Evolutionary conservation across 2,888 invertebrate species (phyloP), one percentile per base, ranked within the genome.

Genomic region (Sesia apiformis): DNA sequence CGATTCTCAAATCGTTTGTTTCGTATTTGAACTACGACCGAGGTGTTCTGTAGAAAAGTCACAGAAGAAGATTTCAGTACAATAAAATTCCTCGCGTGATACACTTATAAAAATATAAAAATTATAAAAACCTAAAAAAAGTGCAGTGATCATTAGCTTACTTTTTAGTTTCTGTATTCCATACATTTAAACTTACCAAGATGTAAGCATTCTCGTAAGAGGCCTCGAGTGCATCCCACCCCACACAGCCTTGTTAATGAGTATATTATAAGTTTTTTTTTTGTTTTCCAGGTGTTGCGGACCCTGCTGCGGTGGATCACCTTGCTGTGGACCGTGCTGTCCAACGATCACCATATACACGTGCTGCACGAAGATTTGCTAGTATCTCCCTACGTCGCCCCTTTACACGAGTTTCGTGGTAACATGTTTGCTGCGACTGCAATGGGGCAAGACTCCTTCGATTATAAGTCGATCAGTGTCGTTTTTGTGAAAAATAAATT

Each of bases 311-410:
- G 39, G 82, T 66, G 81, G 82, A 63, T n/a, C n/a, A n/a, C 62
- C 64, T 52, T 62, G 59, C 57, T 59, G 63, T 56, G 59, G 73
- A 40, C 67, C 71, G 40, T 68, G 81, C 65, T 83, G 84, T 62
- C 85, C 85, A 0, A 69, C 67, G 60, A 85, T 86, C 57, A 86
- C 84, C 1, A 85, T 86, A 60, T 82, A 85, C 72, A 84, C 84
- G 42, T 84, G 85, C 66, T 86, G 84, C 68, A 86, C 85, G 54
- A 86, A 86, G 84, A 86, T 85, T 61, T 86, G 86, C 67, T 86
- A 68, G 58, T 5, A 6, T 50, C 23, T 49, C 7, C 38, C 23
- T 50, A 7, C 46, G 8, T 23, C 46, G 8, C 23, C 46, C 46
- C 8, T 6, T 46, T 8, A 8, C n/a, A 8, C 23, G 7, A 5